A percentile compares a stretch with the other conserved stretches of the same genome.
Conservation (phyloP, 2,797 vertebrate species). For the Hemibagrus guttatus region DNA sequence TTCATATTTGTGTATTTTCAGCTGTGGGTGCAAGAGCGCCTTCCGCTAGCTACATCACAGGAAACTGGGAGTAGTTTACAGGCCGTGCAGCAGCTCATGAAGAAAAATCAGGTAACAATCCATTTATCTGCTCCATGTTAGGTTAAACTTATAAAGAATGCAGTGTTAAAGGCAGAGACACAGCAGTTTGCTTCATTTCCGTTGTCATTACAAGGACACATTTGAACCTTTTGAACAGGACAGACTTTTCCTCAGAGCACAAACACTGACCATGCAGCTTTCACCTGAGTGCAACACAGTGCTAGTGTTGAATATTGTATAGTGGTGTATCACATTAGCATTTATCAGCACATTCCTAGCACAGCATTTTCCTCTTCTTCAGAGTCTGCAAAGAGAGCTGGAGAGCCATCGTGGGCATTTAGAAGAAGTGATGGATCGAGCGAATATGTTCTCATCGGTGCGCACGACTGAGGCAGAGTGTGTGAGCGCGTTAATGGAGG, state of each 20-base stretch:
- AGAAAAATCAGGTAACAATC: slow-evolving; percentile 88
- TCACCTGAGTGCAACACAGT: background rate
- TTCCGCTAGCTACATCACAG: slow-evolving; percentile 84
- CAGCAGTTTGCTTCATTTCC: background rate
- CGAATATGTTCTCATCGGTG: slow-evolving; percentile 77
- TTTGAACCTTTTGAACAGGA: background rate
- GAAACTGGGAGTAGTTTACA: slow-evolving; percentile 86
- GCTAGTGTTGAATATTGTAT: background rate
- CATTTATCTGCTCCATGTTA: background rate
- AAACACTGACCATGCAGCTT: background rate
- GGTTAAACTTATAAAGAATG: no score
- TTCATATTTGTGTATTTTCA: slow-evolving; percentile 59
- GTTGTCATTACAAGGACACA: background rate
- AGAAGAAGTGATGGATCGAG: slow-evolving; percentile 87
- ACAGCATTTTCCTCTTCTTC: background rate
- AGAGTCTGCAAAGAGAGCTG: slow-evolving; percentile 86
- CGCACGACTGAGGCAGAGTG: slow-evolving; percentile 83
- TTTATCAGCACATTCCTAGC: background rate
- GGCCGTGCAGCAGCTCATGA: slow-evolving; percentile 90
- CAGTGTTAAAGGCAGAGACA: background rate
- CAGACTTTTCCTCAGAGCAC: background rate
- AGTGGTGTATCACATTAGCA: background rate
- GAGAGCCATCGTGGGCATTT: slow-evolving; percentile 82
- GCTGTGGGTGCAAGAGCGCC: slow-evolving; percentile 91
- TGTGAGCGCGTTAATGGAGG: slow-evolving; percentile 76